Percentiles rank a stretch among this genome's conserved stretches.
phyloP scores from a whole-genome alignment of 2,888 invertebrate species.

The Petrolisthes manimaculis region DNA sequence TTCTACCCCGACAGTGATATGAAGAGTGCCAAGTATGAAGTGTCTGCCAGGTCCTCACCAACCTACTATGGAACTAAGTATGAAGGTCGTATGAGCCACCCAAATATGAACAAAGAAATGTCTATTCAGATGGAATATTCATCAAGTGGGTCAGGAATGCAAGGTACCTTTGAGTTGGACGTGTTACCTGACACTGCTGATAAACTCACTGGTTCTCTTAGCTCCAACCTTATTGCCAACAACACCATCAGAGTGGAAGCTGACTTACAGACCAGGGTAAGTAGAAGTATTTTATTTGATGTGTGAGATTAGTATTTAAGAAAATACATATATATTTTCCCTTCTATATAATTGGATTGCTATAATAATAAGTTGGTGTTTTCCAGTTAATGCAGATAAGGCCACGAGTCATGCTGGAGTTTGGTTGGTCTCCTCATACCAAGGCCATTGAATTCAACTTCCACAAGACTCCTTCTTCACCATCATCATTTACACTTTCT shows the following conservation, averaged over 20 bases:
- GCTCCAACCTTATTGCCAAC: background rate
- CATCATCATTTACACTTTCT: constrained; percentile 12
- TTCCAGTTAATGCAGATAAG: constrained; percentile 37
- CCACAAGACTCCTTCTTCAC: constrained; percentile 25
- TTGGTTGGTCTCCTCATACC: constrained; percentile 25
- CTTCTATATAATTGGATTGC: no score
- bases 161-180: constrained; percentile 36
- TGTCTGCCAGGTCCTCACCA: background rate
- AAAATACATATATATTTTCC: no score
- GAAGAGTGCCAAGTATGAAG: constrained; percentile 36
- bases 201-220: constrained; percentile 20
- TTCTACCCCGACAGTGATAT: constrained; percentile 35
- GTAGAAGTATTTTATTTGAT: background rate
- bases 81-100: constrained; percentile 32
- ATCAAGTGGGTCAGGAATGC: background rate
- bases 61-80: background rate
- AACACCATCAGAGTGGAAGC: constrained; percentile 20
- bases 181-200: constrained; percentile 36
- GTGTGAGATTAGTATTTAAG: no score
- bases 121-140: background rate
- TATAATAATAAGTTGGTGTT: background rate
- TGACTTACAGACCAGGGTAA: constrained; percentile 28
- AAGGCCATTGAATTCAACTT: constrained; percentile 36
- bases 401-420: constrained; percentile 12
- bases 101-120: constrained; percentile 16